These are phyloP conservation scores for Linnaemya tessellans DNA, from an alignment of 2,888 invertebrate genomes.

Conservation along the genomic window DNA sequence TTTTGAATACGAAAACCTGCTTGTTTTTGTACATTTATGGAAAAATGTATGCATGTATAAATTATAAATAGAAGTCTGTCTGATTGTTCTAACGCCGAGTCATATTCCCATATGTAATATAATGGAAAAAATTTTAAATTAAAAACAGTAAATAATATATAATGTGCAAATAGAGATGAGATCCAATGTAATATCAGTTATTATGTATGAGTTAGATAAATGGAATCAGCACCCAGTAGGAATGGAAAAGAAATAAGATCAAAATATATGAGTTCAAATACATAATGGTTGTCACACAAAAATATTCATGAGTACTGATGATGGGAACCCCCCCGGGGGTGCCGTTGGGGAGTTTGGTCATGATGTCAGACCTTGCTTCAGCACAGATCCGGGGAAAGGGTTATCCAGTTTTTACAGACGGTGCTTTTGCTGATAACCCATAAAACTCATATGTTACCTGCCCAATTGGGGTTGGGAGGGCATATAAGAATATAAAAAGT, in stretches of 20 bases:
- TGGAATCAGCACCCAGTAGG: background rate
- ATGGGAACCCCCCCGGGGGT: too few species aligned
- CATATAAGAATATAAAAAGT: too few species aligned
- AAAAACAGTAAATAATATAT: slow-evolving; percentile 51
- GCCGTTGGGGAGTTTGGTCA: too few species aligned
- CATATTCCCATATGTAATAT: slow-evolving; percentile 53
- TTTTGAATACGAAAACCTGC: background rate
- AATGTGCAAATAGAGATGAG: slow-evolving; percentile 24
- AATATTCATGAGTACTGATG: too few species aligned
- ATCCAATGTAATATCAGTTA: background rate
- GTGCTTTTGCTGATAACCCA: too few species aligned
- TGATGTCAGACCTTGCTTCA: too few species aligned
- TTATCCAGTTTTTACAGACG: too few species aligned
- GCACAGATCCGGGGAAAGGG: too few species aligned
- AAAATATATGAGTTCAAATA: too few species aligned
- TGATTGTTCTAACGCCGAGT: background rate
- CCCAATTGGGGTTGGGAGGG: too few species aligned
- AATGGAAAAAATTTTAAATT: slow-evolving; percentile 48
- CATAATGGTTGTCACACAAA: too few species aligned
- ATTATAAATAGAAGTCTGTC: slow-evolving; percentile 39
- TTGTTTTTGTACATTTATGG: slow-evolving; percentile 21
- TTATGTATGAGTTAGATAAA: background rate
- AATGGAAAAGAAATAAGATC: background rate
- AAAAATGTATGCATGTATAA: slow-evolving; percentile 26
- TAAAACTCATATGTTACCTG: too few species aligned